Conservation (phyloP, 1,140 invertebrate species). For the Chlorops oryzae region DNA sequence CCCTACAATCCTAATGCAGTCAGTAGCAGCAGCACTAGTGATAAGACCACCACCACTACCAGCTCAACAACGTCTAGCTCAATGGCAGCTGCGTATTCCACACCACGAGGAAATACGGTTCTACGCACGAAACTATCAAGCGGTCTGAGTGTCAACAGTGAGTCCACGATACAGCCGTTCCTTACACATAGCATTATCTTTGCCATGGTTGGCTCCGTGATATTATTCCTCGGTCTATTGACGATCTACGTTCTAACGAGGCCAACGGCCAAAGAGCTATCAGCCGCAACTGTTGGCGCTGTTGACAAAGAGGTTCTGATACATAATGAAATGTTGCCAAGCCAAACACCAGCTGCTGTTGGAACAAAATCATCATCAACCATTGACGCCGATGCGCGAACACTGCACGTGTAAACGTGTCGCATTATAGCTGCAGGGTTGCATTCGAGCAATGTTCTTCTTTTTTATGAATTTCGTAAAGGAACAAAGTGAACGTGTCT, state of each 20-base stretch:
- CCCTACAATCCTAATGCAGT: constrained; percentile 14
- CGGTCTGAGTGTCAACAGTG: neutral
- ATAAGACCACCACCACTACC: neutral
- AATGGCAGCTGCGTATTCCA: neutral
- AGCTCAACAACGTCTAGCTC: constrained; percentile 3
- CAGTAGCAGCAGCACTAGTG: neutral
- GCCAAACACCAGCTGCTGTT: neutral
- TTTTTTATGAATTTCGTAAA: too few species aligned
- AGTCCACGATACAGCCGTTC: neutral
- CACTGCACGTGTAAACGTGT: constrained; percentile 19
- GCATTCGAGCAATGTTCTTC: neutral
- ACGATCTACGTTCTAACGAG: constrained; percentile 9
- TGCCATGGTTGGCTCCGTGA: neutral
- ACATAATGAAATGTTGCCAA: constrained; percentile 13
- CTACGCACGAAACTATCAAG: constrained; percentile 11
- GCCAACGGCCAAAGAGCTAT: constrained; percentile 1
- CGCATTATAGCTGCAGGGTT: neutral
- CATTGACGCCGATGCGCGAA: neutral
- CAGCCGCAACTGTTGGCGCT: neutral
- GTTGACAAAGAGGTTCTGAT: constrained; percentile 16
- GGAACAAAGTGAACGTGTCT: too few species aligned
- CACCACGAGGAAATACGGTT: neutral
- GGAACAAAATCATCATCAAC: neutral
- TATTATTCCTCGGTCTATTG: constrained; percentile 7
- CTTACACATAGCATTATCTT: constrained; percentile 4